These are phyloP conservation scores for Drosophila atripex DNA, from an alignment of 2,888 invertebrate genomes.

Conservation along the genomic window DNA sequence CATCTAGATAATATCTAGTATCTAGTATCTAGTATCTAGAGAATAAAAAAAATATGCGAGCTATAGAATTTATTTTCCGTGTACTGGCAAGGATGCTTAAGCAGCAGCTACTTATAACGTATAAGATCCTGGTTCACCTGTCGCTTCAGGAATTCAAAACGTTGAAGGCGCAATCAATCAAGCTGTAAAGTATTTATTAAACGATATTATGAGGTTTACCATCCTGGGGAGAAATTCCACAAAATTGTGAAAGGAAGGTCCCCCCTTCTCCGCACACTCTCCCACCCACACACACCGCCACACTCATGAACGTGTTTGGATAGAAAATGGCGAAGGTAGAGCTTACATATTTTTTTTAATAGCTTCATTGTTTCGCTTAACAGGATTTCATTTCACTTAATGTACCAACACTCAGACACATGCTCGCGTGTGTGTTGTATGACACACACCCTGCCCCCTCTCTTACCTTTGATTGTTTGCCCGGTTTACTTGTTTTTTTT, in stretches of 20 bases:
- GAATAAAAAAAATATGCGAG: background rate
- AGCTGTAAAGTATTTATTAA: conserved; percentile 79
- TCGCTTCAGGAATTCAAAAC: conserved; percentile 50
- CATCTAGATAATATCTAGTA: too few species aligned
- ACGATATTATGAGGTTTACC: conserved; percentile 77
- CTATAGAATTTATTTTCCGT: background rate
- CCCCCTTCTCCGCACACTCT: too few species aligned
- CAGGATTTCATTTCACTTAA: conserved; percentile 79
- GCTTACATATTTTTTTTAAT: conserved; percentile 62
- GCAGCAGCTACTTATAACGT: conserved; percentile 61
- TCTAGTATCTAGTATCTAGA: too few species aligned
- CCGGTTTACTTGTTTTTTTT: conserved; percentile 63
- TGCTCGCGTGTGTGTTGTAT: background rate
- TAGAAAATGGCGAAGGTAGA: background rate
- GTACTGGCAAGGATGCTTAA: background rate
- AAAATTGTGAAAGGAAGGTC: conserved; percentile 7
- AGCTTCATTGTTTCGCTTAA: conserved; percentile 76
- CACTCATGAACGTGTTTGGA: background rate
- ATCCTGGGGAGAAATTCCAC: conserved; percentile 27
- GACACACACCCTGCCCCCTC: conserved; percentile 8
- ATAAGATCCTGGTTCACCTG: conserved; percentile 64
- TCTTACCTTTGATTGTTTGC: conserved; percentile 63
- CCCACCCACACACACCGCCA: background rate
- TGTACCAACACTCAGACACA: conserved; percentile 52
- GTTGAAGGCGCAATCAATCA: conserved; percentile 69